Percentiles rank a stretch among this genome's conserved stretches.
Evolutionary conservation across 2,888 invertebrate genomes (phyloP).

Genomic region (Nephrocerus scutellatus): DNA sequence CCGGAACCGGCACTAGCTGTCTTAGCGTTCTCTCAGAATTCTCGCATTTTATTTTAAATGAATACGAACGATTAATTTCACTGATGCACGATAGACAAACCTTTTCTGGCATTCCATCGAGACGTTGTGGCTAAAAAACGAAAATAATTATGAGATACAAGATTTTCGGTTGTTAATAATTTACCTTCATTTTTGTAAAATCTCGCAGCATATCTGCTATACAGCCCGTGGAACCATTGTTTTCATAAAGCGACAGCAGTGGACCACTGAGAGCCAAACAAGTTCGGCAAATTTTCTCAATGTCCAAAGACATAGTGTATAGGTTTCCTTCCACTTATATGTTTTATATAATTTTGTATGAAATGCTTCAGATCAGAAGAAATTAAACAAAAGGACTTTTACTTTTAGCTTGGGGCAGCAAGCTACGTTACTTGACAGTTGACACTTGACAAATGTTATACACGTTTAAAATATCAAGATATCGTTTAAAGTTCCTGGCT

Average conservation of each 20-base stretch:
- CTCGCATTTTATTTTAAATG: constrained; percentile 46
- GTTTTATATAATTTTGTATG: background rate
- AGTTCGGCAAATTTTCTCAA: constrained; percentile 42
- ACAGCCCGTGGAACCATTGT: constrained; percentile 26
- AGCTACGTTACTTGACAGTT: too few relatives aligned
- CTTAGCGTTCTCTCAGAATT: constrained; percentile 41
- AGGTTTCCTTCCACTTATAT: background rate
- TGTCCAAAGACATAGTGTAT: constrained; percentile 29
- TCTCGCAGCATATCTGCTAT: constrained; percentile 39
- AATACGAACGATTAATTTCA: constrained; percentile 44
- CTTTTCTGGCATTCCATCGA: constrained; percentile 42
- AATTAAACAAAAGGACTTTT: too few relatives aligned
- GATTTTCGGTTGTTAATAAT: background rate
- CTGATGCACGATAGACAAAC: constrained; percentile 44
- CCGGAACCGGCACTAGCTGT: constrained; percentile 30
- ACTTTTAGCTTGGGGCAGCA: too few relatives aligned
- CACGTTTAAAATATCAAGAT: too few relatives aligned
- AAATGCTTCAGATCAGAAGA: too few relatives aligned
- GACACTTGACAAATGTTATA: too few relatives aligned
- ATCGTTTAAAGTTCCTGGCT: too few relatives aligned
- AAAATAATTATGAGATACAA: background rate
- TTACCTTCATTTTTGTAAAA: constrained; percentile 34
- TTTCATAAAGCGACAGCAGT: constrained; percentile 41
- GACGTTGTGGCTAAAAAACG: constrained; percentile 31
- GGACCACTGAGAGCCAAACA: constrained; percentile 37